A percentile compares a stretch with the other conserved stretches of the same genome.
These are phyloP conservation scores for Cynopterus sphinx DNA, from an alignment of 2,797 vertebrate species.

Conservation along the genomic window DNA sequence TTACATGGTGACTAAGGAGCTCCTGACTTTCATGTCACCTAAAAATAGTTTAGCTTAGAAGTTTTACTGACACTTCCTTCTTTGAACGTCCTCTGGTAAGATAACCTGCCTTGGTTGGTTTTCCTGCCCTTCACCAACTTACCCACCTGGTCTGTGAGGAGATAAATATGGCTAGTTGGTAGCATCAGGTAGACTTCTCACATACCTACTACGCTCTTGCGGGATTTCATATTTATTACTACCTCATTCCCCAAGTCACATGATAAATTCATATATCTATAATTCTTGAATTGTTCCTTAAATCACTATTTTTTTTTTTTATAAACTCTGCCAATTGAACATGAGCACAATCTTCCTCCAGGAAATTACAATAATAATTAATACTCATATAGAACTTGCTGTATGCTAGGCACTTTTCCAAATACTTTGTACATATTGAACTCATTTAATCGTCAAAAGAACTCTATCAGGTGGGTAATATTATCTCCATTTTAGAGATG, in stretches of 20 bases:
- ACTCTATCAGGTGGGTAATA: neutral
- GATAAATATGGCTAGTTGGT: neutral
- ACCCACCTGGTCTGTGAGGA: neutral
- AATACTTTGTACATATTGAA: neutral
- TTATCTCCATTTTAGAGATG: neutral
- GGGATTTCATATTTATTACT: neutral
- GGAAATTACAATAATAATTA: neutral
- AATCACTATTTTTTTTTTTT: neutral
- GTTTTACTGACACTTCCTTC: neutral
- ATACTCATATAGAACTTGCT: neutral
- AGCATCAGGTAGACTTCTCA: neutral
- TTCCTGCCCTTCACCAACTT: neutral
- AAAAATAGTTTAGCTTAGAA: neutral
- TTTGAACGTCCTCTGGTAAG: neutral
- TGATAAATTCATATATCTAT: neutral
- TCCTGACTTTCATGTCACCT: neutral
- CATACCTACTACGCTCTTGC: neutral
- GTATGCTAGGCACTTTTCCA: neutral
- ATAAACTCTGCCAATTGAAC: neutral
- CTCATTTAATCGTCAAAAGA: slow-evolving; percentile 22
- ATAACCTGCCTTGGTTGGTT: neutral
- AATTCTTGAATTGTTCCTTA: neutral
- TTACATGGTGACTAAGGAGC: neutral
- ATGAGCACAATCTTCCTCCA: neutral
- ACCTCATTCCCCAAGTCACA: neutral